phyloP scores from a whole-genome alignment of 2,797 vertebrate species.

The Mus minutoides region DNA sequence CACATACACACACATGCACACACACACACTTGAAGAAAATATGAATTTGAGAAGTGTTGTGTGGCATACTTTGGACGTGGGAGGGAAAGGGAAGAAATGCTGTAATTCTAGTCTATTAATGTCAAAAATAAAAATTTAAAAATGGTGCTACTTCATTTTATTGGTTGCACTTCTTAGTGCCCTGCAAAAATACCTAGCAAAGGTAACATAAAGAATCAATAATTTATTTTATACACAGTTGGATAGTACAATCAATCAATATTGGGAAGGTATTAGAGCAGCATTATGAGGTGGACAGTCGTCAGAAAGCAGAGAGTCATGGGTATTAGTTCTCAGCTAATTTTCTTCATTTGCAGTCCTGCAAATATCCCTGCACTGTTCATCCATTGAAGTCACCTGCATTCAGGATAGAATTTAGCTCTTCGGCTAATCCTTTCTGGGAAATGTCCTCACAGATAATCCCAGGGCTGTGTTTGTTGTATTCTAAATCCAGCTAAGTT shows the following conservation, averaged over 20 bases:
- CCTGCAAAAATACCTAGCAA: neutral
- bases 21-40: neutral
- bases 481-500: neutral
- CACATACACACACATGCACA: neutral
- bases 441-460: neutral
- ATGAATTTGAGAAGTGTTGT: neutral
- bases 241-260: neutral
- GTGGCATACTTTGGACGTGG: neutral
- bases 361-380: neutral
- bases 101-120: neutral
- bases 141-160: neutral
- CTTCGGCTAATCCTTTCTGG: neutral
- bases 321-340: neutral
- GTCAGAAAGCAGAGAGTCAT: neutral
- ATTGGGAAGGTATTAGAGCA: neutral
- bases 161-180: neutral
- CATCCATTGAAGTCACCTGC: fast-evolving
- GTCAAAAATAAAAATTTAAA: neutral
- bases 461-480: neutral
- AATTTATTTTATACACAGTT: neutral
- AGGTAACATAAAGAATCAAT: neutral
- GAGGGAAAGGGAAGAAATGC: neutral
- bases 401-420: neutral
- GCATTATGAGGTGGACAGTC: neutral
- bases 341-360: neutral